Evolutionary conservation across 2,888 invertebrate genomes (phyloP).

Genomic region (Zhuqinia jingwanae): DNA sequence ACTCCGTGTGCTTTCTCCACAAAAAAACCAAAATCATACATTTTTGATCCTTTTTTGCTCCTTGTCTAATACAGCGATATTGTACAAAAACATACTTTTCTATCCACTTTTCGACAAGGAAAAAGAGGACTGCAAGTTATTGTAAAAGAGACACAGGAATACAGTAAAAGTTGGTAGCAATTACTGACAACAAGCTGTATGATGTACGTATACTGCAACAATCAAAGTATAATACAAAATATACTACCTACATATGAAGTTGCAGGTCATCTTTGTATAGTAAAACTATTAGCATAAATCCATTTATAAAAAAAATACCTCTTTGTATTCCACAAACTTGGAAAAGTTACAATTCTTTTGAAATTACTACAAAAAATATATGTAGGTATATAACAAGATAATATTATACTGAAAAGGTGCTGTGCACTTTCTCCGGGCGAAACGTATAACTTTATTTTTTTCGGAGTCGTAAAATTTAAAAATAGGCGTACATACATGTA

Average conservation of each 20-base stretch:
- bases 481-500: not conserved
- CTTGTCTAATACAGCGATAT: not conserved
- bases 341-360: not conserved
- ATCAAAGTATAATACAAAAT: not conserved
- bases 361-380: not conserved
- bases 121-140: no score
- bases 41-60: constrained; percentile 37
- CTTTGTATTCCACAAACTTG: not conserved
- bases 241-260: constrained; percentile 58
- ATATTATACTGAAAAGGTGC: constrained; percentile 41
- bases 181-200: not conserved
- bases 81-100: constrained; percentile 29
- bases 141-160: no score
- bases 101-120: constrained; percentile 38
- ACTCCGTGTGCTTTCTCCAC: constrained; percentile 60
- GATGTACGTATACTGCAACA: not conserved
- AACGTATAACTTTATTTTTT: not conserved
- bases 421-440: constrained; percentile 49
- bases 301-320: constrained; percentile 8
- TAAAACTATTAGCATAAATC: constrained; percentile 23
- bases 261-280: constrained; percentile 67
- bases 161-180: not conserved
- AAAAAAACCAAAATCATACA: constrained; percentile 27
- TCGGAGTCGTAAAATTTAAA: constrained; percentile 5
- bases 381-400: not conserved